These are phyloP conservation scores for Archips xylosteana DNA, from an alignment of 2,888 invertebrate species.

Conservation along the genomic window DNA sequence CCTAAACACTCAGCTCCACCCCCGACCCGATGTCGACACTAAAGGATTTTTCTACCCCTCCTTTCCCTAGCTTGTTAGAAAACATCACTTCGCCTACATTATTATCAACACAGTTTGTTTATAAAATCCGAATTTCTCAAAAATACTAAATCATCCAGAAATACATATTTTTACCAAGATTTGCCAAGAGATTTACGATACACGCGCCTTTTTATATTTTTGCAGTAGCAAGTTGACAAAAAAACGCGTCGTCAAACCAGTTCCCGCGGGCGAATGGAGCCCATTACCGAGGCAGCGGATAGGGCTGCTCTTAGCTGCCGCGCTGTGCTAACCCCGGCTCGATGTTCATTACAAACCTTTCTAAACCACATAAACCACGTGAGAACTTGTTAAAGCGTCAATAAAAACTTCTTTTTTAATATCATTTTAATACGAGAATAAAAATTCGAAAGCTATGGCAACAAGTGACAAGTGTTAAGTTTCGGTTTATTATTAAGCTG, in stretches of 20 bases:
- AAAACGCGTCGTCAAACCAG: slow-evolving; percentile 63
- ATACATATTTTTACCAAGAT: slow-evolving; percentile 21
- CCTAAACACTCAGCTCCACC: slow-evolving; percentile 74
- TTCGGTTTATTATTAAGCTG: not conserved
- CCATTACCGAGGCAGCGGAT: slow-evolving; percentile 47
- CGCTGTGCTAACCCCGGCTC: slow-evolving; percentile 33
- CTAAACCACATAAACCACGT: slow-evolving; percentile 9
- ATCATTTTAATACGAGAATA: not conserved
- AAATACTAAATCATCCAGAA: slow-evolving; percentile 4
- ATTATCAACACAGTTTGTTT: slow-evolving; percentile 32
- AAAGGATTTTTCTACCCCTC: slow-evolving; percentile 72
- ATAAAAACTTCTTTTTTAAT: not conserved
- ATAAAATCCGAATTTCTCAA: slow-evolving; percentile 15
- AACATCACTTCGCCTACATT: slow-evolving; percentile 49
- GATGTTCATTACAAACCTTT: slow-evolving; percentile 19
- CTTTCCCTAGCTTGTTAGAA: slow-evolving; percentile 53
- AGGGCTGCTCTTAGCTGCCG: slow-evolving; percentile 43
- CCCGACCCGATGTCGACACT: slow-evolving; percentile 72
- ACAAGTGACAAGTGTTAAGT: not conserved
- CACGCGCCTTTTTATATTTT: slow-evolving; percentile 34
- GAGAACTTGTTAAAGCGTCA: not conserved
- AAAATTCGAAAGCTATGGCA: not conserved
- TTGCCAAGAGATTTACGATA: slow-evolving; percentile 24
- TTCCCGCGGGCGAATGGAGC: slow-evolving; percentile 68
- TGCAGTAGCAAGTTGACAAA: slow-evolving; percentile 51